A percentile compares a stretch with the other conserved stretches of the same genome.
Evolutionary conservation across 2,113 vertebrate genomes (phyloP).

Genomic region (Cranoglanis bouderius): DNA sequence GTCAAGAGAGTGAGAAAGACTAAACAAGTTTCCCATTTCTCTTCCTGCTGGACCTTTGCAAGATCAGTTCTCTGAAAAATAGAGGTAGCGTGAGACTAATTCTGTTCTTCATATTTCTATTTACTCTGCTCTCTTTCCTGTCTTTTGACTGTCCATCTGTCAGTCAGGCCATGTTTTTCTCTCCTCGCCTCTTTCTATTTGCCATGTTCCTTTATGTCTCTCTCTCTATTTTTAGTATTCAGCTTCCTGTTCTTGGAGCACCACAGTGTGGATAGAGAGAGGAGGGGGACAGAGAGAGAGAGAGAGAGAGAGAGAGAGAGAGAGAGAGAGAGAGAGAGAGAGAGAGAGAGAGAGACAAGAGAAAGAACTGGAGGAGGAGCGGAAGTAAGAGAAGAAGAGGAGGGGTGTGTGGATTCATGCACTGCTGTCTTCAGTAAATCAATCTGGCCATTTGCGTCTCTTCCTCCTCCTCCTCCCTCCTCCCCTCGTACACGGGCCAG

Average conservation of each 20-base stretch:
- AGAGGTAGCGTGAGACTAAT: not conserved
- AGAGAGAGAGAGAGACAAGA: conserved; percentile 19
- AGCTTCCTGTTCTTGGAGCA: conserved; percentile 59
- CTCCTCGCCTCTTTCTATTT: conserved; percentile 33
- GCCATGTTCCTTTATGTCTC: conserved; percentile 24
- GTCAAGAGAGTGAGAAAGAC: conserved; percentile 14
- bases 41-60: not conserved
- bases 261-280: conserved; percentile 37
- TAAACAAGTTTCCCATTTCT: not conserved
- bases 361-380: conserved; percentile 10
- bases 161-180: conserved; percentile 35
- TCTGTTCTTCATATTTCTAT: not conserved
- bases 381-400: conserved; percentile 18
- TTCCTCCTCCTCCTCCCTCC: conserved; percentile 21
- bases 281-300: conserved; percentile 15
- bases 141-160: conserved; percentile 33
- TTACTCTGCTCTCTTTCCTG: conserved; percentile 10
- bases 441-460: conserved; percentile 46
- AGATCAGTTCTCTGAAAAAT: not conserved
- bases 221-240: conserved; percentile 59
- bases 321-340: conserved; percentile 16
- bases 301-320: conserved; percentile 21
- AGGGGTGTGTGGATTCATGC: conserved; percentile 44
- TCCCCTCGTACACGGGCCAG: conserved; percentile 27
- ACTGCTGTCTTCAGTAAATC: conserved; percentile 55